phyloP scores from a whole-genome alignment of 2,113 vertebrate species.

The Saccopteryx bilineata region DNA sequence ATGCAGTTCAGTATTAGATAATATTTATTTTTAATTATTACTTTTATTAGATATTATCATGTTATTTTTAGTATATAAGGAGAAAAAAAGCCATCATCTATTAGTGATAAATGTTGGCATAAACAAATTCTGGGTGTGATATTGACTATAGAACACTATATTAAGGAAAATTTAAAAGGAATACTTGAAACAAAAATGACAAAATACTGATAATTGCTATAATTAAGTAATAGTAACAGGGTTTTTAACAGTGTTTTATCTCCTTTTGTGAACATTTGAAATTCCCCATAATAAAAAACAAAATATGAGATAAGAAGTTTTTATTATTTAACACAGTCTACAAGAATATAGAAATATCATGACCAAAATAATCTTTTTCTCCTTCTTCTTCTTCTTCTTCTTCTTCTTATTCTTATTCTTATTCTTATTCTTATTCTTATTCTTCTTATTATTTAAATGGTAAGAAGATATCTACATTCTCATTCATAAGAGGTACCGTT shows the following conservation, averaged over 20 bases:
- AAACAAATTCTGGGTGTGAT: background rate
- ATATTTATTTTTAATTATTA: background rate
- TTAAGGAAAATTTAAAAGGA: background rate
- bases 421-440: background rate
- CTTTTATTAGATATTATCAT: background rate
- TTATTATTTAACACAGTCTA: background rate
- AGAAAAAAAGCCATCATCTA: background rate
- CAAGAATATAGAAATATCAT: background rate
- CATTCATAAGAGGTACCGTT: background rate
- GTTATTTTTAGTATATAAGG: background rate
- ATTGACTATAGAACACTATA: background rate
- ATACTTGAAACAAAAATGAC: background rate
- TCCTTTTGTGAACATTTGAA: background rate
- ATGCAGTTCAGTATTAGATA: background rate
- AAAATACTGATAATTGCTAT: background rate
- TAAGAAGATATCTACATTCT: background rate
- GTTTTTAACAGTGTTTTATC: background rate
- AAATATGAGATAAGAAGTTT: background rate
- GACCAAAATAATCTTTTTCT: background rate
- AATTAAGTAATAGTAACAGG: background rate
- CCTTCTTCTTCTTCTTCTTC: background rate
- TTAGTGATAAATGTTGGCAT: background rate
- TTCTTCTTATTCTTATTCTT: background rate
- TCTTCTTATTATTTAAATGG: background rate
- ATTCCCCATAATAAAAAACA: background rate